Conservation (phyloP, 2,113 vertebrate genomes). For the Heterochromis multidens region DNA sequence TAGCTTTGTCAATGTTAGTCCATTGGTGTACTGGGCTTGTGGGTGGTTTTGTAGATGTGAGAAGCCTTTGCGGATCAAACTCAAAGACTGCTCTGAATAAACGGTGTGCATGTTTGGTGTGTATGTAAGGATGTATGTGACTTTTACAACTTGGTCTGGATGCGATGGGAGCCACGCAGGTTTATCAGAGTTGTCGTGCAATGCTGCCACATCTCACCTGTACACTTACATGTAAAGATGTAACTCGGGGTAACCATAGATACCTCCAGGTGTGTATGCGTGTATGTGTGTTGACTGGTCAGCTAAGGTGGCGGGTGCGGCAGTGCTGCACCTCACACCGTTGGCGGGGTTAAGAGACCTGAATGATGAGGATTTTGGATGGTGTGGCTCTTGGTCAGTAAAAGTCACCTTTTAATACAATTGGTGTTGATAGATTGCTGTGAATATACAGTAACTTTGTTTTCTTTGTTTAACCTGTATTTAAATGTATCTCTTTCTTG, state of each 20-base stretch:
- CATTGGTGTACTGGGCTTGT: constrained; percentile 39
- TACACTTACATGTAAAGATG: constrained; percentile 33
- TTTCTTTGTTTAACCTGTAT: constrained; percentile 55
- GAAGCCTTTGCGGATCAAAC: constrained; percentile 64
- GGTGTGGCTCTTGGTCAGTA: constrained; percentile 55
- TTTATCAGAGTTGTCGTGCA: constrained; percentile 1
- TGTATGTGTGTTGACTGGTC: constrained; percentile 20
- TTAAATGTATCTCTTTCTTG: constrained; percentile 50
- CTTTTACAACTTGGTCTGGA: constrained; percentile 24
- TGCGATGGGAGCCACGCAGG: background rate
- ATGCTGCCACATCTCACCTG: constrained; percentile 38
- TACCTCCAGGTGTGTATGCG: constrained; percentile 50
- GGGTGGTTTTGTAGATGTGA: constrained; percentile 45
- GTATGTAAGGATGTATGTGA: constrained; percentile 21
- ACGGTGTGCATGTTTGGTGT: constrained; percentile 12
- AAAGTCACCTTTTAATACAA: constrained; percentile 46
- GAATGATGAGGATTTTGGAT: constrained; percentile 15
- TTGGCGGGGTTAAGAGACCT: background rate
- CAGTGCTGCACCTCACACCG: constrained; percentile 13
- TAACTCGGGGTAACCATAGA: constrained; percentile 55
- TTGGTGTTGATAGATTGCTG: constrained; percentile 67
- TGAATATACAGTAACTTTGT: constrained; percentile 60
- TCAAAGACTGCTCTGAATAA: constrained; percentile 50
- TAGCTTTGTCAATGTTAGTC: constrained; percentile 19
- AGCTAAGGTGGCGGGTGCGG: background rate